Evolutionary conservation across 2,113 vertebrate species (phyloP), one percentile per base, ranked within the genome.

Genomic region (Cottus gobio): DNA sequence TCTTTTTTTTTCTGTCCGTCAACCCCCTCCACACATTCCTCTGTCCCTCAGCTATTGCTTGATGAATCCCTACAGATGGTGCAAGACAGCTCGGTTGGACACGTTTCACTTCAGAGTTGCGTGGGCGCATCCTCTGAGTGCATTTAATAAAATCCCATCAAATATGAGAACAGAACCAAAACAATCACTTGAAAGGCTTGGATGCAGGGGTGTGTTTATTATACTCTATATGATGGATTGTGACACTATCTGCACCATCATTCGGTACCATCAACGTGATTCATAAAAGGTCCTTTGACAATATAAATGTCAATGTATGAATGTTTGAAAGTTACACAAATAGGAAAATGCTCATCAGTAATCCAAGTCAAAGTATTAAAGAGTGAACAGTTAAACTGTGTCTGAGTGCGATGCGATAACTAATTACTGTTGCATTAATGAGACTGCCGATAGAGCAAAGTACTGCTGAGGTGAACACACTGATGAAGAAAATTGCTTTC

Each of bases 31-130:
- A 28, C 31, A 52, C 36, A 22, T 44, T 15, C 15, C 54, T 78
- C 16, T 62, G 48, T 77, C 79, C 80, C 75, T 44, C 42, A 62
- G 78, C 42, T 48, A 48, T 54, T 70, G 34, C n/a, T 28, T 24
- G 37, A 58, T 20, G 60, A 88, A 74, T 58, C 28, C 46, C 52
- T 28, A 5, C 46, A 77, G 56, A 67, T 42, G 34, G 61, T 58
- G 39, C 16, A 22, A 68, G 79, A 69, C 75, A 79, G 67, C 83
- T 73, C 66, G 15, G 30, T 65, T 15, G 31, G 67, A 80, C 52
- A 75, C 1, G 2, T 74, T 44, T 64, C 46, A 6, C 71, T 75
- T 52, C 66, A 79, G 50, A 64, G 26, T 42, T 22, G 39, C n/a
- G 12, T 24, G 31, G 31, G 18, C 12, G 20, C 54, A 30, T 73